Base-by-base conservation (phyloP, 2,888 invertebrate species). In the Chelonus formosanus region DNA sequence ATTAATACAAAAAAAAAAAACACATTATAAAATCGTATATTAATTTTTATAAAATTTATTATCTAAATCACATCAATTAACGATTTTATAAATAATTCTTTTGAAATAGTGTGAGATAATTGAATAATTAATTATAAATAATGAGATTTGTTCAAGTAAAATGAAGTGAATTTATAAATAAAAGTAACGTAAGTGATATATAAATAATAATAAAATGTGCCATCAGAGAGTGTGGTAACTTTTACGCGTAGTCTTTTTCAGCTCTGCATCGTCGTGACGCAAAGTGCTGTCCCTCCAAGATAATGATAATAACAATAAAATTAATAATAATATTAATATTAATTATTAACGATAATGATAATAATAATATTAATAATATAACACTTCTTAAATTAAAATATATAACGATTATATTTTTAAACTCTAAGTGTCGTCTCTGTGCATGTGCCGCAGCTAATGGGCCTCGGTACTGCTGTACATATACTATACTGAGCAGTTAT, bases 391-490 rank as follows among this genome's bases (percentile, higher is more conserved):
- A 80, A 81, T 79, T 77, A 76, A 80, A 80, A 75, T 82, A 80
- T 79, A 81, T 78, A 79, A 82, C 80, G 78, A 82, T 82, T 84
- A 84, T 84, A 84, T 84, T 84, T 84, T 84, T 84, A 83, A 84
- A 84, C 81, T 84, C 83, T 84, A 83, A 83, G 83, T 83, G 83
- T 84, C 84, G 83, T 84, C 79, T 80, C 75, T 80, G 76, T 78
- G 79, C 81, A 76, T 79, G 80, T 79, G 75, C 76, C 78, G 72
- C 75, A 73, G 73, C 36, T 50, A 50, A 56, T 48, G 50, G 48
- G 59, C 43, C 47, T 60, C 66, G 63, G 60, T 79, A 80, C 77
- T 82, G 79, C 80, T 83, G 83, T 84, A 80, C 72, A 80, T 80
- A 80, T 74, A 73, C 78, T 73, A 76, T 78, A 80, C 75, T 73